Evolutionary conservation across 2,888 invertebrate genomes (phyloP), one percentile per base, ranked within the genome.

Genomic region (Pseudococcus jackbeardsleyi): DNA sequence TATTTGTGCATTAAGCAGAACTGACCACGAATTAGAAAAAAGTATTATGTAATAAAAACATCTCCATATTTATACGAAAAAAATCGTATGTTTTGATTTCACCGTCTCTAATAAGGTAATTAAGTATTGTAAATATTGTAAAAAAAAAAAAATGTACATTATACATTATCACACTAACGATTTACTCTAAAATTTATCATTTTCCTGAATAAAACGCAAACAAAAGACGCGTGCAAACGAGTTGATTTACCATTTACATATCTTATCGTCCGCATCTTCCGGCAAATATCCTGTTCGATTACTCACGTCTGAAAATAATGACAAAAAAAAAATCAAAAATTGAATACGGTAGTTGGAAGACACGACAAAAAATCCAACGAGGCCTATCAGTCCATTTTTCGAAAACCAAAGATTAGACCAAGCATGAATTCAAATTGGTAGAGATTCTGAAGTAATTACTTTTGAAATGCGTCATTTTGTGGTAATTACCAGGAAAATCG

Each of bases 81-180:
- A 79, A 79, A 42, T 42, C 39, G 46, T 42, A 77, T 77, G 1
- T 79, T 79, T 79, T 79, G 79, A 79, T 79, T 79, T 79, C 2
- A 33, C n/a, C 42, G 79, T n/a, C 79, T 42, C 79, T 42, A 42
- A 79, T 42, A 42, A 39, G 42, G n/a, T n/a, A 79, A 42, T 79
- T 79, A 79, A 79, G 79, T 79, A 79, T 79, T 15, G 6, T 19
- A 42, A 17, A 79, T 19, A 19, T 79, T 33, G 77, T 77, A 77
- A 39, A 77, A 77, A 77, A 79, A 79, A 33, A 33, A 33, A 33
- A 33, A 79, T 79, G 42, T 79, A 79, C 79, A 79, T 42, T 26
- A 12, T 46, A 79, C 42, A 79, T 79, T 79, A 79, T 79, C 79
- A 79, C 79, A 79, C 79, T 79, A 79, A 79, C 46, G 79, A 79